Evolutionary conservation across 2,797 vertebrate species (phyloP).

Genomic region (Scarus forsteni): DNA sequence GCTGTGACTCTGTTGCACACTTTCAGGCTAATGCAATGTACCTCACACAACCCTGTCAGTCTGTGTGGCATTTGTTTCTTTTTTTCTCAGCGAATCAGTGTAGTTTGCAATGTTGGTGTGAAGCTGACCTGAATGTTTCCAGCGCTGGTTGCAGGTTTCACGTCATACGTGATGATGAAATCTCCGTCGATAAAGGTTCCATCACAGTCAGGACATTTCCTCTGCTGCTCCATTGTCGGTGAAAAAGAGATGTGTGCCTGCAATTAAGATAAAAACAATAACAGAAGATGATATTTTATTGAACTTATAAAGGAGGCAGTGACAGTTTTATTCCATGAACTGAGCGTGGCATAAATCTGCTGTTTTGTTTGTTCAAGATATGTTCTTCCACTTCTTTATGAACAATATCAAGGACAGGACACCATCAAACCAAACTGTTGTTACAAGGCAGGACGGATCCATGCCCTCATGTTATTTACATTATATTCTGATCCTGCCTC

Average conservation of each 20-base stretch:
- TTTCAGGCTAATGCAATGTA: too few relatives aligned
- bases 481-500: too few relatives aligned
- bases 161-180: constrained; percentile 91
- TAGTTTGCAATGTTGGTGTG: background rate
- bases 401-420: too few relatives aligned
- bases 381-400: too few relatives aligned
- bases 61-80: background rate
- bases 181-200: constrained; percentile 90
- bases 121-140: constrained; percentile 89
- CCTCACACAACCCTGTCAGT: too few relatives aligned
- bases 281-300: background rate
- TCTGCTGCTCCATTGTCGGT: constrained; percentile 91
- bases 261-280: constrained; percentile 2
- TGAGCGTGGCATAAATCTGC: background rate
- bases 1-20: too few relatives aligned
- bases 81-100: background rate
- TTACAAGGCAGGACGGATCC: too few relatives aligned
- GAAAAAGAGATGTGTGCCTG: constrained; percentile 91
- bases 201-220: constrained; percentile 86
- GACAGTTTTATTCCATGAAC: background rate
- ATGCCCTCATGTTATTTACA: too few relatives aligned
- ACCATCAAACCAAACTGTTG: too few relatives aligned
- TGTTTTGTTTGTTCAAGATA: too few relatives aligned
- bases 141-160: constrained; percentile 81
- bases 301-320: background rate